Evolutionary conservation across 2,797 vertebrate genomes (phyloP).

Genomic region (Pogoniulus pusillus): DNA sequence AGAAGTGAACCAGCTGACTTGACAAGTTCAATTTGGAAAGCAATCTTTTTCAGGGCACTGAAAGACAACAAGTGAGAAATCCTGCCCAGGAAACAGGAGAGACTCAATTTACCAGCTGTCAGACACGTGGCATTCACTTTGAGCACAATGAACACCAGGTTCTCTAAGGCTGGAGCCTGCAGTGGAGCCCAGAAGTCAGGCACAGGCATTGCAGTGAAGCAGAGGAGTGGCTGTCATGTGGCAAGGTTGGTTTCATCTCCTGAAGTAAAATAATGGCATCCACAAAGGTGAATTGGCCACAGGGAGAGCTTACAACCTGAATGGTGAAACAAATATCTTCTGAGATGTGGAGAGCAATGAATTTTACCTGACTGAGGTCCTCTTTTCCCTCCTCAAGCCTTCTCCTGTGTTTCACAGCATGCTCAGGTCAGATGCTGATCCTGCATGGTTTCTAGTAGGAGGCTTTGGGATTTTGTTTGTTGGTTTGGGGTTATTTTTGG

Average conservation of each 20-base stretch:
- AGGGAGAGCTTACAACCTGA: neutral
- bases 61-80: constrained; percentile 62
- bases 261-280: neutral
- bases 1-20: constrained; percentile 33
- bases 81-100: constrained; percentile 38
- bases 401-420: neutral
- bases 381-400: neutral
- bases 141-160: constrained; percentile 24
- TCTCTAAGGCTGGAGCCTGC: constrained; percentile 23
- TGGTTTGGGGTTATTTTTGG: neutral
- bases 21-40: constrained; percentile 66
- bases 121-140: constrained; percentile 47
- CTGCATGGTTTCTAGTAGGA: neutral
- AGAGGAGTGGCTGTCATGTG: neutral
- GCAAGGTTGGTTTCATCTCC: neutral
- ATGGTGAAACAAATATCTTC: neutral
- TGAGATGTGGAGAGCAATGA: neutral
- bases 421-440: neutral
- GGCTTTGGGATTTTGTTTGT: neutral
- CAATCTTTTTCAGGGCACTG: constrained; percentile 46
- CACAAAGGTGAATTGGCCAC: neutral
- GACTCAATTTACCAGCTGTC: constrained; percentile 63
- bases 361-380: neutral
- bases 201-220: neutral
- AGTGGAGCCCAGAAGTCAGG: neutral